Base-by-base conservation (phyloP, 2,797 vertebrate genomes). In the Semaprochilodus insignis region DNA sequence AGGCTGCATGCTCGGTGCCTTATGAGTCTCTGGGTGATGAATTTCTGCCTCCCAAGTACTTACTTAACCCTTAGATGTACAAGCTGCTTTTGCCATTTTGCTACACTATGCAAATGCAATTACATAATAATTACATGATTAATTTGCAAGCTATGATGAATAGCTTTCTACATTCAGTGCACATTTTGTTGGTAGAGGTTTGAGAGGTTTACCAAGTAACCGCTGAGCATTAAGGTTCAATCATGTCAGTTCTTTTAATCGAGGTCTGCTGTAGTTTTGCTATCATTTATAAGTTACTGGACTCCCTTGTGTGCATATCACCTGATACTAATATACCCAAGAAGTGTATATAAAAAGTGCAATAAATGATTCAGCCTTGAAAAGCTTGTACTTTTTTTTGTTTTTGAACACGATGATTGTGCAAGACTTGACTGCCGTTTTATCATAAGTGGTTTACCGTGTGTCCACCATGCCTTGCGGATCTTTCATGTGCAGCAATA, bases 1-100 rank as follows among this genome's bases (percentile, higher is more conserved):
- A 78, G 73, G 70, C 48, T 62, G 62, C 15, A 23, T 51, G 72
- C 60, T 55, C 34, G 4, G 27, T 67, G 73, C 19, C 52, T 60
- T 81, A 59, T 75, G 63, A n/a, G 60, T 16, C 72, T 31, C 51
- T 69, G 48, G 27, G 63, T 60, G 55, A 17, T 5, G 27, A 51
- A 48, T 60, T 27, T 31, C 34, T 48, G 36, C 23, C 17, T 69
- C 65, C 34, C 1, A 65, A 74, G 40, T 63, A 31, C 21, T 57
- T 63, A 31, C 21, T 72, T 31, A 74, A n/a, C 63, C 27, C 27
- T 34, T 31, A 34, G 13, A 65, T 15, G 27, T 19, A 15, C 8
- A 34, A 34, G 27, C 27, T 66, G 63, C 16, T 66, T 31, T 31
- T 66, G 63, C 5, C 2, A 31, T 19, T 66, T 34, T 66, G 15